A percentile compares a stretch with the other conserved stretches of the same genome.
Evolutionary conservation across 2,797 vertebrate species (phyloP).

Genomic region (Spea hammondii): DNA sequence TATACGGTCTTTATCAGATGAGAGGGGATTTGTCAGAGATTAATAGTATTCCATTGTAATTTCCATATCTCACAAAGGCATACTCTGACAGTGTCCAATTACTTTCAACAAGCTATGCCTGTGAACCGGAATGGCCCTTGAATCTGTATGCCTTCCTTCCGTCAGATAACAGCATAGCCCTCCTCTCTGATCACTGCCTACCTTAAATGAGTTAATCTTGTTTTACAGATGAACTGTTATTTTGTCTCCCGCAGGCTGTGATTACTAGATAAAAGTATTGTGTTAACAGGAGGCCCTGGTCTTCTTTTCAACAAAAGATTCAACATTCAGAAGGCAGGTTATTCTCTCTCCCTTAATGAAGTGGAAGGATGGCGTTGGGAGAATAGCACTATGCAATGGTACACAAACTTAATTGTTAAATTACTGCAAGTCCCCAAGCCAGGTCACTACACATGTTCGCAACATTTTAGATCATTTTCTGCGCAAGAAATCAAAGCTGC

Average conservation of each 20-base stretch:
- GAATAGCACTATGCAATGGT: constrained; percentile 48
- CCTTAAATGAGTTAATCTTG: constrained; percentile 93
- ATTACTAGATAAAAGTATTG: constrained; percentile 89
- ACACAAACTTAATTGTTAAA: not conserved
- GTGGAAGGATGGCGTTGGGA: constrained; percentile 54
- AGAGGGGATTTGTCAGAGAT: constrained; percentile 62
- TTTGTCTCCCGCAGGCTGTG: constrained; percentile 86
- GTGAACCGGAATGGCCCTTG: constrained; percentile 68
- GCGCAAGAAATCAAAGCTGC: too few species aligned
- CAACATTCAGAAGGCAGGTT: constrained; percentile 48
- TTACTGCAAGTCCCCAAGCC: too few species aligned
- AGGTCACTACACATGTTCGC: too few species aligned
- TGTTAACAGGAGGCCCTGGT: constrained; percentile 68
- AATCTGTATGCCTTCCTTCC: constrained; percentile 68
- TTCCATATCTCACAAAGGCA: constrained; percentile 62
- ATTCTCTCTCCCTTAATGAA: constrained; percentile 35
- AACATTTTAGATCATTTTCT: too few species aligned
- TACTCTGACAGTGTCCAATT: constrained; percentile 62
- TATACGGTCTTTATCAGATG: constrained; percentile 62
- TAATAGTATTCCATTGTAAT: constrained; percentile 63
- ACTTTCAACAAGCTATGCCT: constrained; percentile 66
- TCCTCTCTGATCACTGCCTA: constrained; percentile 78
- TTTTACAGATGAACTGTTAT: constrained; percentile 90
- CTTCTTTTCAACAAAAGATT: constrained; percentile 59
- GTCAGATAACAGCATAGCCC: constrained; percentile 68